These are phyloP conservation scores for Gymnocypris eckloni DNA, from an alignment of 2,797 vertebrate genomes.

Conservation along the genomic window DNA sequence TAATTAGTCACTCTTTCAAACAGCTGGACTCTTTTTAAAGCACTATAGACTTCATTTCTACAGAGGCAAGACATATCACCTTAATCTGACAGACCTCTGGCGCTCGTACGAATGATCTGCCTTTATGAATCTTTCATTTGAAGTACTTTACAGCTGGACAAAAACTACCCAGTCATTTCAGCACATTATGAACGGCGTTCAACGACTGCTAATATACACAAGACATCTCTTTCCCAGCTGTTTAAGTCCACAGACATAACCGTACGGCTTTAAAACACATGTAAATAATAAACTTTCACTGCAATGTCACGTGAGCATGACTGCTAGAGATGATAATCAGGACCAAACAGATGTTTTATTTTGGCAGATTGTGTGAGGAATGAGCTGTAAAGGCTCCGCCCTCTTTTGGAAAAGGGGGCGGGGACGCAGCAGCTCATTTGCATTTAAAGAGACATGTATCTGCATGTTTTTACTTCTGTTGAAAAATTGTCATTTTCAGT, in stretches of 20 bases:
- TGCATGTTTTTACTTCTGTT: no score
- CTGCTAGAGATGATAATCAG: no score
- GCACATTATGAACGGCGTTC: background rate
- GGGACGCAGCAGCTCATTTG: background rate
- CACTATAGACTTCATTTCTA: slow-evolving; percentile 14
- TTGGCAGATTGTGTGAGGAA: background rate
- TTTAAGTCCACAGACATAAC: no score
- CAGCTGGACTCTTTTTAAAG: slow-evolving; percentile 9
- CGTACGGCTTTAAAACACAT: background rate
- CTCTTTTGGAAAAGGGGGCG: no score
- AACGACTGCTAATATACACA: background rate
- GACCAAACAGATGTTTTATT: no score
- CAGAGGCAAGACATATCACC: background rate
- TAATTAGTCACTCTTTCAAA: slow-evolving; percentile 54
- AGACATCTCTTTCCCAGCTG: no score
- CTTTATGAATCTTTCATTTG: background rate
- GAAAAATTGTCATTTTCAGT: no score
- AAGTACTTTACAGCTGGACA: background rate
- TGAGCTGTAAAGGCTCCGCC: background rate
- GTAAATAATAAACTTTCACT: background rate
- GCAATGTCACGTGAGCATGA: no score
- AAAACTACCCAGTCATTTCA: background rate
- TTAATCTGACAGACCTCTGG: slow-evolving; percentile 21
- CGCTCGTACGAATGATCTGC: background rate
- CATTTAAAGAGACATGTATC: background rate